A percentile compares a stretch with the other conserved stretches of the same genome.
phyloP scores from a whole-genome alignment of 2,113 vertebrate species.

The Agelaius phoeniceus region DNA sequence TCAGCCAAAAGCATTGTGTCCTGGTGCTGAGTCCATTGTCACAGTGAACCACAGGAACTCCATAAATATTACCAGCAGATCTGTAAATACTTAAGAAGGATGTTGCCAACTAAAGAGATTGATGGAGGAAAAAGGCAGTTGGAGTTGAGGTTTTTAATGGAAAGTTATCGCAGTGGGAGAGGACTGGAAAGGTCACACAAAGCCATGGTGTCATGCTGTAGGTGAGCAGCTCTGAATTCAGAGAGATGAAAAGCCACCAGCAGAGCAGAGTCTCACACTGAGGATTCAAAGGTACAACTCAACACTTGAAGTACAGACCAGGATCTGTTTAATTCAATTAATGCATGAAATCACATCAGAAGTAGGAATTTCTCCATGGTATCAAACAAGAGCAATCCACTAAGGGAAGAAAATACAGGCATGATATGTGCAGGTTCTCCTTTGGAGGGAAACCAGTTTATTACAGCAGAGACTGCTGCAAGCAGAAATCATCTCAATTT shows the following conservation, averaged over 20 bases:
- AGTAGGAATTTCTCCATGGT: background rate
- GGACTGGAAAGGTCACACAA: background rate
- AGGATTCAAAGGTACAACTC: background rate
- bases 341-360: background rate
- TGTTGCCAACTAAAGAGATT: background rate
- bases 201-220: background rate
- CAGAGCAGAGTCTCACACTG: background rate
- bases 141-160: slow-evolving; percentile 27
- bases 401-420: background rate
- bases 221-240: background rate
- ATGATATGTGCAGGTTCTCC: background rate
- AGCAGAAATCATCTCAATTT: background rate
- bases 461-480: background rate
- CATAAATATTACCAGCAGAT: background rate
- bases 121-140: background rate
- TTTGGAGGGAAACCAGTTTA: background rate
- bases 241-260: background rate
- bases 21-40: background rate
- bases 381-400: background rate
- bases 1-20: background rate
- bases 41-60: background rate
- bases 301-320: background rate
- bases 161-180: accelerated
- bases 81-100: background rate
- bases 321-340: background rate